A percentile compares a stretch with the other conserved stretches of the same genome.
Conservation (phyloP, 2,888 invertebrate genomes). For the Alviniconcha strummeri region DNA sequence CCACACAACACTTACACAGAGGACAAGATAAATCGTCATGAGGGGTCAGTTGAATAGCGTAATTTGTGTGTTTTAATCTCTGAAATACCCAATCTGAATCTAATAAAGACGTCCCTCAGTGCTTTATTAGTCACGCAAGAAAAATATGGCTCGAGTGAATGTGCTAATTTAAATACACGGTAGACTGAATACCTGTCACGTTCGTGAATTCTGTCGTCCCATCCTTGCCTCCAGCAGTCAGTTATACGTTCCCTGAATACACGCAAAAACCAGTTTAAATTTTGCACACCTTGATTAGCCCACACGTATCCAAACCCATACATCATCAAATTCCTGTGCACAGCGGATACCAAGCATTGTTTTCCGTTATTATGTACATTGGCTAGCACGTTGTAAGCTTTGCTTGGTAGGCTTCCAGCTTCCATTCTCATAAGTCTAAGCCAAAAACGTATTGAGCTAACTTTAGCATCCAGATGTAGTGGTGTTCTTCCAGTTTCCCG, state of each 20-base stretch:
- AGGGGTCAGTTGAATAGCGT: too few relatives aligned
- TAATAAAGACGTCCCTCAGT: too few relatives aligned
- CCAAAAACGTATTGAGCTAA: background rate
- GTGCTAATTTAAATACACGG: background rate
- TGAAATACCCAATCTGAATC: too few relatives aligned
- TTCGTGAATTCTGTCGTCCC: background rate
- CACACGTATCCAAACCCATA: background rate
- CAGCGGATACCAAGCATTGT: background rate
- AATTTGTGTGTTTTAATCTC: too few relatives aligned
- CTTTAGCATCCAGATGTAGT: background rate
- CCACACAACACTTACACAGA: too few relatives aligned
- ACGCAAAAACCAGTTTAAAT: background rate
- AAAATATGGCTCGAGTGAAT: too few relatives aligned
- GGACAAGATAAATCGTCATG: too few relatives aligned
- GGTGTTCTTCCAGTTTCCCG: background rate
- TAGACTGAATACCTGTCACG: background rate
- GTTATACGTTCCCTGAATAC: background rate
- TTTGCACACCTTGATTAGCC: background rate
- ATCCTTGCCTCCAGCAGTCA: background rate
- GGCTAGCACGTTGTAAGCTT: background rate
- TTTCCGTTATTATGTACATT: background rate
- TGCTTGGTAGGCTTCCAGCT: background rate
- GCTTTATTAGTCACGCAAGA: too few relatives aligned
- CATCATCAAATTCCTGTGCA: background rate
- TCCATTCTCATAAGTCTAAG: background rate